A percentile compares a stretch with the other conserved stretches of the same genome.
Conservation (phyloP, 2,797 vertebrate species). For the Rhinella marina region DNA sequence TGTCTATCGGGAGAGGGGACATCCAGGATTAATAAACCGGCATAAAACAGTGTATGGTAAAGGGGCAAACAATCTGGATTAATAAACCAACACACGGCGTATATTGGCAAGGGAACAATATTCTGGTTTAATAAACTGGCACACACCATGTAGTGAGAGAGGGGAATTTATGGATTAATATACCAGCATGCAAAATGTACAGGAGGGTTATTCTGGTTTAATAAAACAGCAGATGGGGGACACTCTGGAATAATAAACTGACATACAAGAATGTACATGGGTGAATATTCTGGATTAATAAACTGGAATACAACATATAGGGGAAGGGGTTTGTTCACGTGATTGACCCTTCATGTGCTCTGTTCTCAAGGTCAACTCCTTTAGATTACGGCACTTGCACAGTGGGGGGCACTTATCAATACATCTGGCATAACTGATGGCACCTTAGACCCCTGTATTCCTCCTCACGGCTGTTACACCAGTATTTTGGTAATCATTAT, state of each 20-base stretch:
- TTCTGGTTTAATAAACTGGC: too few relatives aligned
- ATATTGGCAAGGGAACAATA: not conserved
- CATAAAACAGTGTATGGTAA: not conserved
- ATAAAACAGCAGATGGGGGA: not conserved
- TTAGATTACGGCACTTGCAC: too few relatives aligned
- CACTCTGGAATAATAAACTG: not conserved
- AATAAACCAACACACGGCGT: not conserved
- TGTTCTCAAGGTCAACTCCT: too few relatives aligned
- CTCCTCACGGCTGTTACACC: too few relatives aligned
- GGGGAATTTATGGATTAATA: not conserved
- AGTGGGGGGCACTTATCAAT: not conserved
- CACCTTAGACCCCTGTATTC: too few relatives aligned
- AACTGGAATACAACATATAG: too few relatives aligned
- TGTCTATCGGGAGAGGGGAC: not conserved
- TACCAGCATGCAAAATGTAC: not conserved
- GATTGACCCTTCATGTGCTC: too few relatives aligned
- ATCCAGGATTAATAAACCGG: not conserved
- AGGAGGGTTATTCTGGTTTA: not conserved
- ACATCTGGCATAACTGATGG: not conserved
- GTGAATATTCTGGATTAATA: too few relatives aligned
- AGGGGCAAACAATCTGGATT: not conserved
- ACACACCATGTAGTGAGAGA: too few relatives aligned
- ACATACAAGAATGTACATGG: not conserved
- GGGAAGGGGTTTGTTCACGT: too few relatives aligned
- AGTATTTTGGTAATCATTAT: too few relatives aligned